phyloP scores from a whole-genome alignment of 2,888 invertebrate species.

The Athetis lepigone region DNA sequence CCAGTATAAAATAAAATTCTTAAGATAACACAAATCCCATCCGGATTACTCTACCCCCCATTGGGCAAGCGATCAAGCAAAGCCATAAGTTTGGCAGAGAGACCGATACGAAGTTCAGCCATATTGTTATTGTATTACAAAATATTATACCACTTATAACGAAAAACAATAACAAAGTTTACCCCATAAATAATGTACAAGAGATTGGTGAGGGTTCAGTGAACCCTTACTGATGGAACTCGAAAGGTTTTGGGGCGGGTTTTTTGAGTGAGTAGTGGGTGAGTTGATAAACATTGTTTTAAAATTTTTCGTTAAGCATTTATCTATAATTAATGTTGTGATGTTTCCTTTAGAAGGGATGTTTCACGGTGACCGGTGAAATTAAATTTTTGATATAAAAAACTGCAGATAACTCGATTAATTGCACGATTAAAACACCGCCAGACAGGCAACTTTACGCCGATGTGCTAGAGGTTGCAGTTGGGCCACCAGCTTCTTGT shows the following conservation, averaged over 20 bases:
- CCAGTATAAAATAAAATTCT: too few relatives aligned
- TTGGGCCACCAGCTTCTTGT: too few relatives aligned
- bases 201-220: conserved; percentile 69
- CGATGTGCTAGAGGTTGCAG: too few relatives aligned
- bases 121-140: conserved; percentile 68
- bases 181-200: conserved; percentile 83
- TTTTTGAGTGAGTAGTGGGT: background rate
- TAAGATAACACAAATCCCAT: conserved; percentile 1
- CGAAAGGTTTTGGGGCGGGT: background rate
- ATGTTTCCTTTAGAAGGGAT: too few relatives aligned
- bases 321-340: too few relatives aligned
- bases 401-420: too few relatives aligned
- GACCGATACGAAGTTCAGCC: conserved; percentile 56
- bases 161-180: conserved; percentile 84
- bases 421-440: too few relatives aligned
- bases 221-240: conserved; percentile 62
- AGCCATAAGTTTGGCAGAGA: conserved; percentile 58
- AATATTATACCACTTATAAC: conserved; percentile 74
- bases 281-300: too few relatives aligned
- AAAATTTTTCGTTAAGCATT: too few relatives aligned
- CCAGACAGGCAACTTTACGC: too few relatives aligned
- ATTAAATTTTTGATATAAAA: too few relatives aligned
- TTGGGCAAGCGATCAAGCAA: conserved; percentile 58
- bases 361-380: too few relatives aligned
- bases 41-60: conserved; percentile 16